phyloP scores from a whole-genome alignment of 53 echinoderm and acorn worm genomes.

The Mesocentrotus franciscanus region DNA sequence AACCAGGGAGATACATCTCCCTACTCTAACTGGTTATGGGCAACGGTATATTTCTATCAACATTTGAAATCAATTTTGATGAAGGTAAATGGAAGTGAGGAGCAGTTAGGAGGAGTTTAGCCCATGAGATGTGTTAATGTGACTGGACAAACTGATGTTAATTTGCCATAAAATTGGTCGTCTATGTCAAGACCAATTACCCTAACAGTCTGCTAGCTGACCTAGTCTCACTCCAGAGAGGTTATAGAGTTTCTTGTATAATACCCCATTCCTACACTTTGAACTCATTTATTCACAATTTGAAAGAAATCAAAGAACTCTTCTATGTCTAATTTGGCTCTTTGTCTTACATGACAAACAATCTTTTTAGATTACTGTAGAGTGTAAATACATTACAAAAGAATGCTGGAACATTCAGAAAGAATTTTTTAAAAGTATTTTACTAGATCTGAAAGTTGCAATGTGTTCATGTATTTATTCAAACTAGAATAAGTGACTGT shows the following conservation, averaged over 20 bases:
- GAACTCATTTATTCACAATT: not conserved
- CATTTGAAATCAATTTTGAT: conserved; percentile 35
- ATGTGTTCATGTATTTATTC: not conserved
- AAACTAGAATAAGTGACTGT: not conserved
- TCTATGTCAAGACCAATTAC: conserved; percentile 21
- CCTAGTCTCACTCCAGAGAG: not conserved
- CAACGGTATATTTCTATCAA: conserved; percentile 3
- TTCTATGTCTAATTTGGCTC: not conserved
- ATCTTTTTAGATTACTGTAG: not conserved
- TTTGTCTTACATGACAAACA: not conserved
- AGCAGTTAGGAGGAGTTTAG: not conserved
- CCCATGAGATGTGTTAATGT: conserved; percentile 53
- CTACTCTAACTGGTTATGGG: conserved; percentile 16
- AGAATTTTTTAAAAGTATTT: not conserved
- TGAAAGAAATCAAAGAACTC: not conserved
- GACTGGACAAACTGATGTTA: conserved; percentile 36
- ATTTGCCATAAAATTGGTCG: conserved; percentile 49
- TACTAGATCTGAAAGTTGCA: not conserved
- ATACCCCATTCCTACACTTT: not conserved
- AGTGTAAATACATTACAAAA: not conserved
- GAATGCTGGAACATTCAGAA: not conserved
- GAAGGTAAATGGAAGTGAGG: not conserved
- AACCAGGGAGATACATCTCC: too few relatives aligned
- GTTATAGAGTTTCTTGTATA: not conserved
- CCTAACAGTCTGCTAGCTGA: not conserved